Evolutionary conservation across 2,888 invertebrate species (phyloP), one percentile per base, ranked within the genome.

Genomic region (Palloptera scutellata): DNA sequence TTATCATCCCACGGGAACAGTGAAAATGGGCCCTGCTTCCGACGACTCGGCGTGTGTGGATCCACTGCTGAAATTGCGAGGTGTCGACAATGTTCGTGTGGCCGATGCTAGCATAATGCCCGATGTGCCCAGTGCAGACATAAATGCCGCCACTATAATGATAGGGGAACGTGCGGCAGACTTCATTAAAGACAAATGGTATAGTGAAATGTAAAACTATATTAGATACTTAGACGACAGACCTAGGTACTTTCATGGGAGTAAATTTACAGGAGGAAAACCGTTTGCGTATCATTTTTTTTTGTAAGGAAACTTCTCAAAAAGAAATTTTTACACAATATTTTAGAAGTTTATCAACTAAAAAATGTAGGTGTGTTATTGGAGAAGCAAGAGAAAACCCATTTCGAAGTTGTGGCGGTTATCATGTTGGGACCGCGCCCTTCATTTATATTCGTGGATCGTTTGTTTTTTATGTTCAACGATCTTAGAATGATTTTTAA

Each of bases 121-220:
- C 0, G 86, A 83, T 9, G 88, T 91, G 63, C 87, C 90, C 0
- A 92, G 91, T 77, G 93, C 91, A 5, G 94, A 94, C 81, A 92
- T 93, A 0, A 94, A 94, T 81, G 94, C 92, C 0, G 92, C 94
- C 0, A 88, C 90, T 0, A 91, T 94, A 15, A 94, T 94, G 94
- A 93, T 94, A 67, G 94, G 90, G 0, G 94, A 95, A 80, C 93
- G 92, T 76, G 92, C 89, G 0, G 88, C 92, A 1, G 94, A 94
- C 64, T 74, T 81, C 17, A 75, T 79, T 8, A 76, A 73, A 42
- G 69, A 78, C 51, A 72, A 78, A 9, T 78, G 79, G 79, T 41
- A 15, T 15, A 13, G n/a, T 12, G 10, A 10, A 15, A 11, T 10
- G n/a, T n/a, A n/a, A n/a, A n/a, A n/a, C n/a, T n/a, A 51, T 6